A percentile compares a stretch with the other conserved stretches of the same genome.
These are phyloP conservation scores for Pteropus rufus DNA, from an alignment of 2,797 vertebrate genomes.

Conservation along the genomic window DNA sequence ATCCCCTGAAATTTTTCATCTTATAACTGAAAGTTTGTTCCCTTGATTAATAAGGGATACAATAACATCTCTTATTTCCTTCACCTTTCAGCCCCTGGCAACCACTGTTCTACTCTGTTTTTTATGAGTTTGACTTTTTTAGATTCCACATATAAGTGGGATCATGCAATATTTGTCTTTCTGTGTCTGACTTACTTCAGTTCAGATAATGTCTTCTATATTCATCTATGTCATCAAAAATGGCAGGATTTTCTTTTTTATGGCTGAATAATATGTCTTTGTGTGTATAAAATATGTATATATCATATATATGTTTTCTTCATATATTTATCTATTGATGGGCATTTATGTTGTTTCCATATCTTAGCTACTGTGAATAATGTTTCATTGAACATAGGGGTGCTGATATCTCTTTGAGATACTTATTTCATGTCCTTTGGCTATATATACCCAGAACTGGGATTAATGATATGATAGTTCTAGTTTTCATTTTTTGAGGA, in stretches of 20 bases:
- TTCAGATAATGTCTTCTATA: background rate
- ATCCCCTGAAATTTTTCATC: background rate
- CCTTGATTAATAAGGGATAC: background rate
- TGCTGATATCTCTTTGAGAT: background rate
- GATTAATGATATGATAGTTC: background rate
- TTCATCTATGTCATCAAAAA: background rate
- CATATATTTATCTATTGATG: no score
- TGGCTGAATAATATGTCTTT: background rate
- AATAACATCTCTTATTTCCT: background rate
- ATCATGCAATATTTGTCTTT: background rate
- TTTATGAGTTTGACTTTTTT: background rate
- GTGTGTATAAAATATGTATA: background rate
- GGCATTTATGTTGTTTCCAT: background rate
- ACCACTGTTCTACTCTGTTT: background rate
- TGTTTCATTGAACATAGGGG: background rate
- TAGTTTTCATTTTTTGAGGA: background rate
- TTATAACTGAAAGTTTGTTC: background rate
- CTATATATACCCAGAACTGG: background rate
- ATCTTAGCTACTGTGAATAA: background rate
- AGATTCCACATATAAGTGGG: background rate
- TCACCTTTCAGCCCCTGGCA: background rate
- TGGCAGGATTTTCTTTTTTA: background rate
- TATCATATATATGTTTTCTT: no score
- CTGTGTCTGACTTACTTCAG: background rate
- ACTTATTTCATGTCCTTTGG: background rate